phyloP scores from a whole-genome alignment of 2,797 vertebrate genomes.

The Rhadinocentrus ornatus region DNA sequence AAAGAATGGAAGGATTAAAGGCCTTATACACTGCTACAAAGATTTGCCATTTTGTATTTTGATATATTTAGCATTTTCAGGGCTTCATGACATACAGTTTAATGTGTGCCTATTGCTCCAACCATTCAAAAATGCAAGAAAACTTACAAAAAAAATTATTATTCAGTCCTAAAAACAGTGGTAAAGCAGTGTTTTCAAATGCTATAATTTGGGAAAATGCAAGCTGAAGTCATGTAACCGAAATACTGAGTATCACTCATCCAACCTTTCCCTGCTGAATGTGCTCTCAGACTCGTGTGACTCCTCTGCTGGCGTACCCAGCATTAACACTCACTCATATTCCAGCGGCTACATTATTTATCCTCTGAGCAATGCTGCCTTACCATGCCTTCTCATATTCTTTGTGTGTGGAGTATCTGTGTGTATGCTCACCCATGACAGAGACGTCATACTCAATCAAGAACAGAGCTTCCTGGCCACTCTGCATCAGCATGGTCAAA shows the following conservation, averaged over 20 bases:
- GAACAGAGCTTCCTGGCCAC: constrained; percentile 93
- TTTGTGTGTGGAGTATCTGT: constrained; percentile 25
- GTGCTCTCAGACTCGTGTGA: constrained; percentile 44
- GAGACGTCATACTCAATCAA: constrained; percentile 97
- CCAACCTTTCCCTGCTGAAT: constrained; percentile 22
- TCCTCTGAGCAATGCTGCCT: constrained; percentile 69
- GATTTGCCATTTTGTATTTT: not conserved
- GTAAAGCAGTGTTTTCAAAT: not conserved
- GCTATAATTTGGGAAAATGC: constrained; percentile 10
- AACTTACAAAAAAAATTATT: too few species aligned
- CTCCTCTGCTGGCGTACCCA: constrained; percentile 58
- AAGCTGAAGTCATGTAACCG: too few species aligned
- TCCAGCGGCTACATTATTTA: constrained; percentile 66
- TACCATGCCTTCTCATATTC: constrained; percentile 53
- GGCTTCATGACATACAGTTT: too few species aligned
- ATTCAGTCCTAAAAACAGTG: too few species aligned
- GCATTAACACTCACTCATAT: constrained; percentile 42
- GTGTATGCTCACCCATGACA: constrained; percentile 88
- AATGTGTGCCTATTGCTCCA: not conserved
- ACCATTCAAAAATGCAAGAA: too few species aligned
- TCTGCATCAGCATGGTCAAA: constrained; percentile 90
- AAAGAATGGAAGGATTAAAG: not conserved
- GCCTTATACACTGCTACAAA: not conserved
- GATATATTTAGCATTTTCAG: constrained; percentile 10
- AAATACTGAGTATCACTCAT: constrained; percentile 13